Conservation (phyloP, 2,888 invertebrate genomes). For the Spilarctia lutea region DNA sequence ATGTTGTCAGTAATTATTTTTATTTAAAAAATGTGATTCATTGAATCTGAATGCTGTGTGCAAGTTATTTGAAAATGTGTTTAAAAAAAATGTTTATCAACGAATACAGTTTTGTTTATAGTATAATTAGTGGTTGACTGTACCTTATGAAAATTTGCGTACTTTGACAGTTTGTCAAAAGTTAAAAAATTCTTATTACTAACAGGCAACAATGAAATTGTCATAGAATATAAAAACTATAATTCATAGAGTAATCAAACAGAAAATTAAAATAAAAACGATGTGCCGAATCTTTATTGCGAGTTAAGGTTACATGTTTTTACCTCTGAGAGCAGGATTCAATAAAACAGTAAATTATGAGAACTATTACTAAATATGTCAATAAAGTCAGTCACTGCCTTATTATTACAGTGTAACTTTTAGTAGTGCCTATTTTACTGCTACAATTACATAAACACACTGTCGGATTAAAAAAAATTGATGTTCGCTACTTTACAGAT, state of each 20-base stretch:
- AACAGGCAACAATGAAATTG: too few relatives aligned
- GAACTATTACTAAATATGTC: neutral
- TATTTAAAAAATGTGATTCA: conserved; percentile 43
- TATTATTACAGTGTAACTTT: conserved; percentile 44
- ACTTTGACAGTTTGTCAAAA: neutral
- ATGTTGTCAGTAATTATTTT: conserved; percentile 37
- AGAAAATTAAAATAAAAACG: too few relatives aligned
- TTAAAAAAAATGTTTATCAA: conserved; percentile 2
- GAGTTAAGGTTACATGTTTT: neutral
- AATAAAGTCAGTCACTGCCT: conserved; percentile 25
- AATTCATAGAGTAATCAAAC: too few relatives aligned
- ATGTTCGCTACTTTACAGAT: neutral
- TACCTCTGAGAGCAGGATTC: too few relatives aligned
- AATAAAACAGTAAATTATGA: neutral
- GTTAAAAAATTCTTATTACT: neutral
- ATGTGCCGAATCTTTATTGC: too few relatives aligned
- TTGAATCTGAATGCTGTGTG: conserved; percentile 42
- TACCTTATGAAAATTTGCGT: too few relatives aligned
- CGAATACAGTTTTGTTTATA: neutral
- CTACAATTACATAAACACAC: neutral
- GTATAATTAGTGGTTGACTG: neutral
- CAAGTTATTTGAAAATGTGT: neutral
- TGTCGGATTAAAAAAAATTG: neutral
- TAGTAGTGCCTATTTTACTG: conserved; percentile 12
- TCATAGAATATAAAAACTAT: too few relatives aligned